phyloP scores from a whole-genome alignment of 1,140 invertebrate genomes.

The Sycophaga agraensis region DNA sequence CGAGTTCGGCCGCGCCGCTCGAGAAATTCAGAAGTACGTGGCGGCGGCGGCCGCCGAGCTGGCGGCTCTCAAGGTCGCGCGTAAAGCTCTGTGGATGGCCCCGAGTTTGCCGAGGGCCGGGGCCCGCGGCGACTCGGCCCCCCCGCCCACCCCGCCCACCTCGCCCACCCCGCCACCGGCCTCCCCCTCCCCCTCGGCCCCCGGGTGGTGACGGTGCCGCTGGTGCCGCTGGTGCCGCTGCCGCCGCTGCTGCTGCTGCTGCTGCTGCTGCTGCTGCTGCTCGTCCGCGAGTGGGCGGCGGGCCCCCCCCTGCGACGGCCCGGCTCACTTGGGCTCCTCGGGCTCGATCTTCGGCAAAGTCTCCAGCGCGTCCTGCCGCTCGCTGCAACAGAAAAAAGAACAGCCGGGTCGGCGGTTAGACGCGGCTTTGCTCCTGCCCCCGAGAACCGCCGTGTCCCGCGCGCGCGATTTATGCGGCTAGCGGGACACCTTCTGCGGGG shows the following conservation, averaged over 20 bases:
- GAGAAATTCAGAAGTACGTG: constrained; percentile 43
- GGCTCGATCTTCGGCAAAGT: constrained; percentile 47
- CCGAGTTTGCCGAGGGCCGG: constrained; percentile 42
- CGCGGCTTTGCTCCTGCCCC: too few relatives aligned
- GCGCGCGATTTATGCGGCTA: too few relatives aligned
- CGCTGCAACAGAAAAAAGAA: constrained; percentile 45
- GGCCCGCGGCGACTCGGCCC: constrained; percentile 34
- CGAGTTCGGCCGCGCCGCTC: too few relatives aligned
- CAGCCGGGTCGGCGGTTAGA: too few relatives aligned
- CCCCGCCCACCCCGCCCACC: constrained; percentile 15
- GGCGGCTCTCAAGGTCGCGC: constrained; percentile 38
- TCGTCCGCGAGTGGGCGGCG: constrained; percentile 45
- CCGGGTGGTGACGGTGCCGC: constrained; percentile 5
- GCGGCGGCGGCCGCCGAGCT: too few relatives aligned
- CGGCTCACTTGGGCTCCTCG: constrained; percentile 52
- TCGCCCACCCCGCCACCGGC: background rate
- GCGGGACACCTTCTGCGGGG: too few relatives aligned
- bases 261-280: constrained; percentile 28
- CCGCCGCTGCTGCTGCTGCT: background rate
- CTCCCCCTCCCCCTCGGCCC: too few relatives aligned
- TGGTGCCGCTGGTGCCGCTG: background rate
- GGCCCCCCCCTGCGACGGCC: constrained; percentile 41
- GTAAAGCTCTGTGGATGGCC: constrained; percentile 41
- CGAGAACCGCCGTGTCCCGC: too few relatives aligned
- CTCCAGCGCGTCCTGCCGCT: constrained; percentile 53